These are phyloP conservation scores for Pammene fasciana DNA, from an alignment of 2,888 invertebrate species.

Conservation along the genomic window DNA sequence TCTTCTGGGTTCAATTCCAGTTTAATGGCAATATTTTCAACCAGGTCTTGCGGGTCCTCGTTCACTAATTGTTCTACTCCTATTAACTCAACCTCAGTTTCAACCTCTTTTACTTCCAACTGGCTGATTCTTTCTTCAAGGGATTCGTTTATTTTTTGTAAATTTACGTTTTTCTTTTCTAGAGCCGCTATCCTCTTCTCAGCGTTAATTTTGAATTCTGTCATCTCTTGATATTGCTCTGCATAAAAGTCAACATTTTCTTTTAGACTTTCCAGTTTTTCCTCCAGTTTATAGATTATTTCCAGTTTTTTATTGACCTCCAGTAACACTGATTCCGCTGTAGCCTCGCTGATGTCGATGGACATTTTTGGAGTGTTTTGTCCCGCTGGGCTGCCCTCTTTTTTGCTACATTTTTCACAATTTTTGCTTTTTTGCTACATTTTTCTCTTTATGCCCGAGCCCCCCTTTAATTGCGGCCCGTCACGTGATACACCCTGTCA, in stretches of 20 bases:
- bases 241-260: constrained; percentile 11
- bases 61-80: constrained; percentile 2
- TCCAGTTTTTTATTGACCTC: constrained; percentile 11
- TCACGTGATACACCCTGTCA: too few species aligned
- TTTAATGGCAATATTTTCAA: not conserved
- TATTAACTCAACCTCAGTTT: not conserved
- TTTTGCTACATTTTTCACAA: constrained; percentile 6
- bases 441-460: too few species aligned
- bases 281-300: constrained; percentile 1
- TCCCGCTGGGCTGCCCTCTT: constrained; percentile 10
- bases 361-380: not conserved
- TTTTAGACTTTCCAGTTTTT: not conserved
- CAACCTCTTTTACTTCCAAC: too few species aligned
- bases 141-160: constrained; percentile 10
- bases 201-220: constrained; percentile 34
- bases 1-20: not conserved
- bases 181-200: constrained; percentile 9
- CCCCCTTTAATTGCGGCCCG: too few species aligned
- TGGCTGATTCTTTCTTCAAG: too few species aligned
- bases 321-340: not conserved
- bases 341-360: constrained; percentile 1
- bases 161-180: constrained; percentile 2
- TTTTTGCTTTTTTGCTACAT: too few species aligned
- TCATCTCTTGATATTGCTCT: constrained; percentile 7
- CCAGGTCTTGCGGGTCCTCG: not conserved